Evolutionary conservation across 2,797 vertebrate genomes (phyloP).

Genomic region (Spheniscus humboldti): DNA sequence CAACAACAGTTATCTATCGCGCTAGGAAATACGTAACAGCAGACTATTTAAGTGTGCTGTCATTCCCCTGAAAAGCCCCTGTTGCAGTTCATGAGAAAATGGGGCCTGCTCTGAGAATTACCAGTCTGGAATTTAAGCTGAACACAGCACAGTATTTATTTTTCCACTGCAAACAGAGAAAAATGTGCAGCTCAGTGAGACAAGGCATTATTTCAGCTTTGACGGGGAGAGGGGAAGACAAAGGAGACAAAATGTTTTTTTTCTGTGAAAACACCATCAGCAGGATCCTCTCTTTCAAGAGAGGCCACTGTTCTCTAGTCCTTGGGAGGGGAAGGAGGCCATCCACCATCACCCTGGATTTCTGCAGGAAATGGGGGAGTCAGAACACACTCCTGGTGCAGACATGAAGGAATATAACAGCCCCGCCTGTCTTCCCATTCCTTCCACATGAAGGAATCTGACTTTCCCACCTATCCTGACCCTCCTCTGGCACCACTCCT

Average conservation of each 20-base stretch:
- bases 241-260: not conserved
- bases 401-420: not conserved
- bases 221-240: not conserved
- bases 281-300: not conserved
- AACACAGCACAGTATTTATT: not conserved
- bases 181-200: not conserved
- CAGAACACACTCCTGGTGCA: not conserved
- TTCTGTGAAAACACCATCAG: not conserved
- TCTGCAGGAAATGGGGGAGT: not conserved
- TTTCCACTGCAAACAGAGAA: not conserved
- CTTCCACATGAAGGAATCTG: not conserved
- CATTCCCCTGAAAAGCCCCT: not conserved
- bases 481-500: not conserved
- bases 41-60: not conserved
- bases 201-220: not conserved
- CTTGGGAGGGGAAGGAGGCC: not conserved
- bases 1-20: not conserved
- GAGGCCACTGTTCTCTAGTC: not conserved
- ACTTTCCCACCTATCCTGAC: not conserved
- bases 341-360: not conserved
- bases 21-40: not conserved
- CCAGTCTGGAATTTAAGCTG: not conserved
- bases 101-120: not conserved
- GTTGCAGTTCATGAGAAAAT: not conserved
- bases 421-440: accelerated